Evolutionary conservation across 1,140 invertebrate species (phyloP).

Genomic region (Drosophila hydei): DNA sequence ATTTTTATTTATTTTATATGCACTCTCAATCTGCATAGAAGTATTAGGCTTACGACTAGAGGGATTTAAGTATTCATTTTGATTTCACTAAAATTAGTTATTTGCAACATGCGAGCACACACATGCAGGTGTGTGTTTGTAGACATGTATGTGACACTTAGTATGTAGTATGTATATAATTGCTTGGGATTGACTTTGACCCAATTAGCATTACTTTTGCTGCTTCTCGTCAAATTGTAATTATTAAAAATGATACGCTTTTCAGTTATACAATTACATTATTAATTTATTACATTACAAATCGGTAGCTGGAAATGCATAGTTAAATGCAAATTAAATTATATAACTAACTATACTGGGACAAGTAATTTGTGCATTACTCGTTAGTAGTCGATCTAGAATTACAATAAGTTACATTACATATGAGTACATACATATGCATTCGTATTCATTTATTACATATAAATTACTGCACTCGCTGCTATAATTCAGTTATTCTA

Average conservation of each 20-base stretch:
- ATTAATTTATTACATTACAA: conserved; percentile 68
- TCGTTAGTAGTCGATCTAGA: conserved; percentile 52
- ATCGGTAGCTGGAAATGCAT: conserved; percentile 75
- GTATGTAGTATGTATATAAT: conserved; percentile 12
- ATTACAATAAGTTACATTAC: conserved; percentile 70
- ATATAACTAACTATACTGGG: conserved; percentile 64
- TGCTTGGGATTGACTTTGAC: conserved; percentile 21
- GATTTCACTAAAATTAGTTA: conserved; percentile 77
- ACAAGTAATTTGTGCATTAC: conserved; percentile 25
- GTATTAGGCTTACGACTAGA: conserved; percentile 72
- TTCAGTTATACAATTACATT: conserved; percentile 62
- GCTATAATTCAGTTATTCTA: conserved; percentile 30
- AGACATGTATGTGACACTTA: conserved; percentile 18
- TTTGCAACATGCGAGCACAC: conserved; percentile 44
- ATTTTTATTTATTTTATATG: conserved; percentile 49
- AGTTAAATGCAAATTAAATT: conserved; percentile 76
- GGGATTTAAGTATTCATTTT: conserved; percentile 66
- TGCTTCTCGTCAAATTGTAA: conserved; percentile 24
- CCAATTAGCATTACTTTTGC: conserved; percentile 18
- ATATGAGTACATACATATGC: neutral
- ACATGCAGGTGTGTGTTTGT: conserved; percentile 15
- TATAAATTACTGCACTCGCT: conserved; percentile 23
- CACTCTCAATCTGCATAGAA: conserved; percentile 38
- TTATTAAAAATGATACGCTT: conserved; percentile 61
- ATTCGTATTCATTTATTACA: conserved; percentile 16